Base-by-base conservation (phyloP, 2,113 vertebrate species). In the Cyphomyrus discorhynchus region DNA sequence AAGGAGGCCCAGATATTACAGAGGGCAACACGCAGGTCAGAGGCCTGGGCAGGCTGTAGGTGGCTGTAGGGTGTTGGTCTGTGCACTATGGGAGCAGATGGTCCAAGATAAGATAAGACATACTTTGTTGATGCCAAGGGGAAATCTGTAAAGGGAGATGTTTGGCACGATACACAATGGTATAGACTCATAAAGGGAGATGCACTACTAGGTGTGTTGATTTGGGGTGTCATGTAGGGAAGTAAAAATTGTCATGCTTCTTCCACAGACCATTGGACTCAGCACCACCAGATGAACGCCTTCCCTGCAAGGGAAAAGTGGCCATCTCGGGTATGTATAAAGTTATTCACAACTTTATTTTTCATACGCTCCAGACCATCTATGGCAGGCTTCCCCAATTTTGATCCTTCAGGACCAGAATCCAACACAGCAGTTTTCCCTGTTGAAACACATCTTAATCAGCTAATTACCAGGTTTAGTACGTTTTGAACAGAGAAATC, bases 1-100 rank as follows among this genome's bases (percentile, higher is more conserved):
- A 98, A 98, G 90, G 97, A 99, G 92, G 97, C 96, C 0, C 97
- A 98, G 94, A 96, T 98, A 93, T 95, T 98, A 95, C 97, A 95
- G 92, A 95, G 96, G 89, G 95, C 95, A 27, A 93, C 96, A 2
- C 94, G 96, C 80, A 95, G 98, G 96, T 97, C 89, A 94, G 95
- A 90, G 0, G 66, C 56, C 1, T 3, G 8, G 39, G 58, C 0
- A 5, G 39, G 66, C 15, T 19, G 74, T 87, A 8, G 47, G 49
- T 46, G 27, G 49, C n/a, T 42, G 80, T 39, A 8, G 80, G 7
- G 15, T 53, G 52, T 84, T 84, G 19, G 39, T 84, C 82, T 47
- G 21, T 84, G 19, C 42, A 46, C 8, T 84, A 2, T 47, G 39
- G n/a, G 35, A 47, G 82, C 82, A 84, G 62, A 70, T n/a, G 24